These are phyloP conservation scores for Colinus virginianus DNA, from an alignment of 2,113 vertebrate species.

Conservation along the genomic window DNA sequence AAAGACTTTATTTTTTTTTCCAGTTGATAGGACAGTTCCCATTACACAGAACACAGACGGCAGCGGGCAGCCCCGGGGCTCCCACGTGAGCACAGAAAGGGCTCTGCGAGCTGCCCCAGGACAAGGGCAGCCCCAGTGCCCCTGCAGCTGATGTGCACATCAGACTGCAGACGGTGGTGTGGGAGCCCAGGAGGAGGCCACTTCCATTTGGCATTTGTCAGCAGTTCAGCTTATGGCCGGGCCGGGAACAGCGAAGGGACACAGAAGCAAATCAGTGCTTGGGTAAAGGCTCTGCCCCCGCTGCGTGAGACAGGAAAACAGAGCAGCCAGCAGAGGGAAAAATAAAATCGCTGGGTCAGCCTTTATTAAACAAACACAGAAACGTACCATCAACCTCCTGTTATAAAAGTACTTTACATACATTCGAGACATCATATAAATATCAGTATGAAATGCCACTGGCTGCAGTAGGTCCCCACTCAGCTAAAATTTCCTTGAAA, in stretches of 20 bases:
- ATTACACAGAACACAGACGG: conserved; percentile 69
- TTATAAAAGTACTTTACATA: conserved; percentile 63
- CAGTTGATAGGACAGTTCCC: conserved; percentile 80
- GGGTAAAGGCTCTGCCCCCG: neutral
- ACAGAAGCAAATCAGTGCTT: neutral
- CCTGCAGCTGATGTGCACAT: too few species aligned
- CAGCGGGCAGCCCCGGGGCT: conserved; percentile 40
- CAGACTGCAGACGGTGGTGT: too few species aligned
- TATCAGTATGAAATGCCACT: conserved; percentile 52
- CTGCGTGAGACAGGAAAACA: neutral
- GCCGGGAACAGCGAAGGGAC: neutral
- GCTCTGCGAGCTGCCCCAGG: neutral
- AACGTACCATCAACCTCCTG: conserved; percentile 41
- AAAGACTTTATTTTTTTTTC: conserved; percentile 79
- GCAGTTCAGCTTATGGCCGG: neutral
- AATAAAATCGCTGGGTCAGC: conserved; percentile 52
- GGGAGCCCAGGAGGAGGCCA: too few species aligned
- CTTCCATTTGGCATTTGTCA: neutral
- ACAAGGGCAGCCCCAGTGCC: neutral
- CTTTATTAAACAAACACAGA: conserved; percentile 61
- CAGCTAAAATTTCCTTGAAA: conserved; percentile 18
- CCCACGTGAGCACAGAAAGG: neutral
- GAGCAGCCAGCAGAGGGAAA: conserved; percentile 24
- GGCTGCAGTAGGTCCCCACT: conserved; percentile 20
- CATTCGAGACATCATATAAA: conserved; percentile 57